Evolutionary conservation across 2,797 vertebrate species (phyloP), one percentile per base, ranked within the genome.

Genomic region (Chrysolophus pictus): DNA sequence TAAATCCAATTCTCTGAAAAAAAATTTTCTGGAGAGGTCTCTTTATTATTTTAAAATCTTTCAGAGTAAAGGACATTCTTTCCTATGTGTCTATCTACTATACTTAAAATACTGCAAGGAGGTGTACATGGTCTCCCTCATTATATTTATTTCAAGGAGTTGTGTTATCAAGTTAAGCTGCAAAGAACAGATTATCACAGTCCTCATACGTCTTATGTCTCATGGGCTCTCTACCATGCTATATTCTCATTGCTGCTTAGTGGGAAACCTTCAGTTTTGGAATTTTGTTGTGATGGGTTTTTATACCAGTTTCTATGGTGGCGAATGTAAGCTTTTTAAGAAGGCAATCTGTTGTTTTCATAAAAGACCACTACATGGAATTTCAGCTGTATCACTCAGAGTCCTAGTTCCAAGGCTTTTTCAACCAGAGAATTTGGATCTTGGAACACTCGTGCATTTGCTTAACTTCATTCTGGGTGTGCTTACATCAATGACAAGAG

Each of bases 261-360:
- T 82, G 63, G 67, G 73, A 95, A 95, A 76, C 70, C 91, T 91
- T 96, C 90, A 87, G 53, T 94, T 95, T 93, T 74, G 83, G 80
- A 94, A 88, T 37, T 88, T 76, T 96, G 88, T 96, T 96, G 84
- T 95, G 93, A 92, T 95, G 95, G 70, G 64, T 84, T 94, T 94
- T 93, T 78, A 77, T 89, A 84, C 89, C 93, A 93, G 78, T 84
- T 97, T 92, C 80, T 95, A 70, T 95, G 80, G 78, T 28, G 31
- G 91, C 74, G 67, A 90, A 87, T 87, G 94, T 95, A 96, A 96
- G 91, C 90, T 95, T 88, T 95, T 80, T 83, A 83, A 92, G 88
- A 94, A 92, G 55, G 65, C 94, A 96, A 88, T 95, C 94, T 94
- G 94, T 96, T 96, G 94, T 96, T 96, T 96, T 95, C 75, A 78